Percentiles rank a stretch among this genome's conserved stretches.
phyloP scores from a whole-genome alignment of 2,888 invertebrate genomes.

The Spatulosminthurus flaviceps region DNA sequence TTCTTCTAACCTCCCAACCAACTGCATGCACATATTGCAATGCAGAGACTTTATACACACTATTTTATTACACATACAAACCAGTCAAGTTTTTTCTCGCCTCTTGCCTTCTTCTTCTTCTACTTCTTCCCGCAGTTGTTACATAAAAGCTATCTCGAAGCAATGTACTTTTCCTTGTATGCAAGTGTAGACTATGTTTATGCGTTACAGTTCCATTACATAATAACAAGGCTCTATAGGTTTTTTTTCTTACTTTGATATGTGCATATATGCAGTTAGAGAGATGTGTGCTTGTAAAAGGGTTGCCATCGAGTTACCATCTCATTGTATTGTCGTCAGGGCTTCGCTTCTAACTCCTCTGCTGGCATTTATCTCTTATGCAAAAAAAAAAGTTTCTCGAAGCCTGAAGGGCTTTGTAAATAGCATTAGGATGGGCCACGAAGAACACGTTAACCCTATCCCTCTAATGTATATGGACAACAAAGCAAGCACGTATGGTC shows the following conservation, averaged over 20 bases:
- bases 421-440: slow-evolving; percentile 35
- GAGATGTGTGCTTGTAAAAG: not conserved
- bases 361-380: slow-evolving; percentile 41
- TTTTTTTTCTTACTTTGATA: too few relatives aligned
- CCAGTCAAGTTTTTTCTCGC: slow-evolving; percentile 8
- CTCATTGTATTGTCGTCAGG: slow-evolving; percentile 31
- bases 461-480: slow-evolving; percentile 41
- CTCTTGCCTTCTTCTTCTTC: too few relatives aligned
- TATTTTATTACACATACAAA: not conserved
- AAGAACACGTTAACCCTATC: slow-evolving; percentile 37
- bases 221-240: too few relatives aligned
- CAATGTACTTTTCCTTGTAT: too few relatives aligned
- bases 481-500: slow-evolving; percentile 41
- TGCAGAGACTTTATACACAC: slow-evolving; percentile 18
- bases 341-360: slow-evolving; percentile 26
- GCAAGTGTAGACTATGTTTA: too few relatives aligned
- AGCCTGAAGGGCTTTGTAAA: slow-evolving; percentile 46
- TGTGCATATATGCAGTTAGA: not conserved
- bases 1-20: too few relatives aligned
- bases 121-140: slow-evolving; percentile 16
- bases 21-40: slow-evolving; percentile 20
- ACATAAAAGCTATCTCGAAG: not conserved
- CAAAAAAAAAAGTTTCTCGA: slow-evolving; percentile 35
- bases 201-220: not conserved
- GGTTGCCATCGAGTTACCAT: slow-evolving; percentile 19